These are phyloP conservation scores for Euproctis similis DNA, from an alignment of 2,888 invertebrate species.

Conservation along the genomic window DNA sequence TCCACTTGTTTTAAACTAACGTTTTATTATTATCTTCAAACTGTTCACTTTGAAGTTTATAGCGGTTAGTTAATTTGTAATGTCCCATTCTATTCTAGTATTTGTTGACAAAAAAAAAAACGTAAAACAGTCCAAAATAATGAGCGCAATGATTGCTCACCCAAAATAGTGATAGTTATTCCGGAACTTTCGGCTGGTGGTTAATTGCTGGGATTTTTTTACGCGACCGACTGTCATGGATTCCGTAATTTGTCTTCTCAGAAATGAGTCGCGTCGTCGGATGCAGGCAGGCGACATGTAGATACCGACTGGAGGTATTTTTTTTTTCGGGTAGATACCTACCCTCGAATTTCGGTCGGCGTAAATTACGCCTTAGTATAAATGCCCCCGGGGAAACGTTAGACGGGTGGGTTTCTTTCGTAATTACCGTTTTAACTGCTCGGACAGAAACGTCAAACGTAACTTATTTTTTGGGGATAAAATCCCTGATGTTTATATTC, in stretches of 20 bases:
- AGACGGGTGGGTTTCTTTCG: slow-evolving; percentile 61
- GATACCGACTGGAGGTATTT: slow-evolving; percentile 42
- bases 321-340: slow-evolving; percentile 42
- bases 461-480: slow-evolving; percentile 55
- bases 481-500: slow-evolving; percentile 36
- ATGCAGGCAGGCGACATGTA: slow-evolving; percentile 67
- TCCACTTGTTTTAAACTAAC: slow-evolving; percentile 28
- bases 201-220: slow-evolving; percentile 75
- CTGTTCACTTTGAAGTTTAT: slow-evolving; percentile 39
- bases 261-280: slow-evolving; percentile 75
- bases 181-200: slow-evolving; percentile 44
- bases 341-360: slow-evolving; percentile 60
- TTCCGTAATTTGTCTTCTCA: slow-evolving; percentile 74
- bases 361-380: slow-evolving; percentile 72
- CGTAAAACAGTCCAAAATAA: slow-evolving; percentile 59
- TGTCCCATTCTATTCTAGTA: slow-evolving; percentile 28
- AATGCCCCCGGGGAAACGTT: slow-evolving; percentile 69
- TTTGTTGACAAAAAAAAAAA: slow-evolving; percentile 46
- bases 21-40: slow-evolving; percentile 26
- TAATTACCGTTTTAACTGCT: slow-evolving; percentile 72
- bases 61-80: slow-evolving; percentile 37
- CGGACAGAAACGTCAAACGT: slow-evolving; percentile 66
- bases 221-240: slow-evolving; percentile 58
- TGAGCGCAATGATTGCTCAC: slow-evolving; percentile 58
- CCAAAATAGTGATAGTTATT: slow-evolving; percentile 62